These are phyloP conservation scores for Aleiodes testaceus DNA, from an alignment of 2,888 invertebrate species.

Conservation along the genomic window DNA sequence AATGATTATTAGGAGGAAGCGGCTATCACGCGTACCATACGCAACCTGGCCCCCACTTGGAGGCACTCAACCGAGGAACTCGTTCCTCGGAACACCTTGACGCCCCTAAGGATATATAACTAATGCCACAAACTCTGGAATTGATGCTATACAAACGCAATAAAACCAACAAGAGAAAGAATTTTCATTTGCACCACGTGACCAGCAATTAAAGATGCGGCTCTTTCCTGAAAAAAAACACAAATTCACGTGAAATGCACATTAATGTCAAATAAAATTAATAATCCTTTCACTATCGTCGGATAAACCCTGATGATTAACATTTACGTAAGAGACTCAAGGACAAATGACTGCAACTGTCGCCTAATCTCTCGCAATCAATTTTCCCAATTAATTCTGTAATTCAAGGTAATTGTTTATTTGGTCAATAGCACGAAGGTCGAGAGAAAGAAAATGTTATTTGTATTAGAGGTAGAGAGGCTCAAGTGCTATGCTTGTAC, in stretches of 20 bases:
- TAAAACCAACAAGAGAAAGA: constrained; percentile 21
- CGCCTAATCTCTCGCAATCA: background rate
- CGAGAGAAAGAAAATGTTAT: background rate
- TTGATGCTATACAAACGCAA: constrained; percentile 10
- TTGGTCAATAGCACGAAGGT: constrained; percentile 8
- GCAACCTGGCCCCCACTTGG: constrained; percentile 23
- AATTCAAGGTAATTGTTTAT: constrained; percentile 18
- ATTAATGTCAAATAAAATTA: constrained; percentile 7
- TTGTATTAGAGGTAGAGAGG: too few species aligned
- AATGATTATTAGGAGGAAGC: constrained; percentile 28
- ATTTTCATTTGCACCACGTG: background rate
- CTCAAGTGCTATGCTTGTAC: background rate
- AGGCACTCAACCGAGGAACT: constrained; percentile 50
- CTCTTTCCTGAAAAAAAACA: too few species aligned
- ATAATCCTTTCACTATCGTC: constrained; percentile 1
- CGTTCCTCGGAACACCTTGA: constrained; percentile 43
- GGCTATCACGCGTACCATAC: background rate
- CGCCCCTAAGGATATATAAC: constrained; percentile 45
- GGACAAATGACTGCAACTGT: background rate
- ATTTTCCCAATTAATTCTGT: background rate
- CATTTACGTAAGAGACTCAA: constrained; percentile 21
- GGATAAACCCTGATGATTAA: background rate
- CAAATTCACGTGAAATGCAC: background rate
- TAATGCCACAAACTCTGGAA: constrained; percentile 22
- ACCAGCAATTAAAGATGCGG: too few species aligned